These are phyloP conservation scores for Lepidiolamprologus cunningtoni DNA, from an alignment of 2,113 vertebrate genomes.

Conservation along the genomic window DNA sequence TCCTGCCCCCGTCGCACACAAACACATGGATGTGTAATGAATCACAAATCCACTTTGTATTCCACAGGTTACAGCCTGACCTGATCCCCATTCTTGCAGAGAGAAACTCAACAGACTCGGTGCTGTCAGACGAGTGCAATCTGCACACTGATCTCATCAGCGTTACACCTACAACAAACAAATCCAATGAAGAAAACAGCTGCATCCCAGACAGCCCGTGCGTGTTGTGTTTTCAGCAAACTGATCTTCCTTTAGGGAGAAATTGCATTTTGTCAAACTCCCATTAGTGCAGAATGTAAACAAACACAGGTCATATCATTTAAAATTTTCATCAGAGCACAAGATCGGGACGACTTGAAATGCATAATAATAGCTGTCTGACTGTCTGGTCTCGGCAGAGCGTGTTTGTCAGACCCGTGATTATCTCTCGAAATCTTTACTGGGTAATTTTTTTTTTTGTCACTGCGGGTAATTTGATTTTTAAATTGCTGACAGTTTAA, in stretches of 20 bases:
- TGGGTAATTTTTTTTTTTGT: neutral
- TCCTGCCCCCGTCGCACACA: neutral
- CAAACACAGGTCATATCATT: constrained; percentile 16
- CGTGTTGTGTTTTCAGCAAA: neutral
- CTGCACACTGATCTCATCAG: constrained; percentile 17
- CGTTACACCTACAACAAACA: neutral
- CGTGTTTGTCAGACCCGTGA: neutral
- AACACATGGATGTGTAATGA: constrained; percentile 5
- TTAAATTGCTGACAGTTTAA: constrained; percentile 39
- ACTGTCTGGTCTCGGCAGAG: neutral
- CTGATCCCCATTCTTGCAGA: neutral
- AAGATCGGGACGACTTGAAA: neutral
- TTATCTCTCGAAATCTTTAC: constrained; percentile 1
- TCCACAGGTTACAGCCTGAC: constrained; percentile 7
- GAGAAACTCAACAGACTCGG: neutral
- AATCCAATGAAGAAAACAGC: neutral
- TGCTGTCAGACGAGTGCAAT: neutral
- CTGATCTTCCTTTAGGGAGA: neutral
- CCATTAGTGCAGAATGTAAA: neutral
- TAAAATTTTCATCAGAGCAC: neutral
- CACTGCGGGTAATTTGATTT: constrained; percentile 1
- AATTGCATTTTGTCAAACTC: neutral
- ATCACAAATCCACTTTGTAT: neutral
- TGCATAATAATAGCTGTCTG: neutral
- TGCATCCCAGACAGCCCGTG: neutral